phyloP scores from a whole-genome alignment of 2,113 vertebrate species.

The Myiagra hebetior region DNA sequence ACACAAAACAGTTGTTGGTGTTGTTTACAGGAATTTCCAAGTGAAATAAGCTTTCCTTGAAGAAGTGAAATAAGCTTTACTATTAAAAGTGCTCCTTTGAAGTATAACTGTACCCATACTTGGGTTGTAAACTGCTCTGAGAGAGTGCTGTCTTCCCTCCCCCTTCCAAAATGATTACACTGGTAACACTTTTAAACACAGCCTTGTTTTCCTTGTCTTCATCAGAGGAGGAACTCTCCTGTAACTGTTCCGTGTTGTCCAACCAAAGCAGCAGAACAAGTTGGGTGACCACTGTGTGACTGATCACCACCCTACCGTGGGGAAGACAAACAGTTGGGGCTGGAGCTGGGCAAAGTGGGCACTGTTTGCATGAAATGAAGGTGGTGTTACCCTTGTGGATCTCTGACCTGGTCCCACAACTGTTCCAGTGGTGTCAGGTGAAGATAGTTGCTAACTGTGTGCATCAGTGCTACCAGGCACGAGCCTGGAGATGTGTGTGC shows the following conservation, averaged over 20 bases:
- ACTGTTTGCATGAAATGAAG: not conserved
- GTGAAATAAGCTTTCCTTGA: not conserved
- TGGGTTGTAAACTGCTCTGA: not conserved
- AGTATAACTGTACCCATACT: not conserved
- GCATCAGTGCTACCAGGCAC: not conserved
- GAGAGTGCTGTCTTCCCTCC: not conserved
- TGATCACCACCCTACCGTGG: not conserved
- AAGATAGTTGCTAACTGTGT: not conserved
- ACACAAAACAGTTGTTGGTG: not conserved
- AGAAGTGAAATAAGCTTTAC: not conserved
- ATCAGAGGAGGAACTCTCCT: not conserved
- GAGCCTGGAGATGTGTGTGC: not conserved
- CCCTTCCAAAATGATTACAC: not conserved
- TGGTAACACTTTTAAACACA: not conserved
- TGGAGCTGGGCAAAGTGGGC: not conserved
- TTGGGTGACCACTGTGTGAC: not conserved
- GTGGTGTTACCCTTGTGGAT: not conserved
- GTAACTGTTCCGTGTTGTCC: not conserved
- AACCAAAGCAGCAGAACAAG: constrained; percentile 17
- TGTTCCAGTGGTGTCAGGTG: not conserved
- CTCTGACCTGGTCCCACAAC: not conserved
- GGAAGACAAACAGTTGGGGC: not conserved
- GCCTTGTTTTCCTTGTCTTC: not conserved
- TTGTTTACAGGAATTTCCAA: not conserved
- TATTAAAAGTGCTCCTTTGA: not conserved